Percentiles rank a stretch among this genome's conserved stretches.
These are phyloP conservation scores for Apotomis turbidana DNA, from an alignment of 2,888 invertebrate species.

Conservation along the genomic window DNA sequence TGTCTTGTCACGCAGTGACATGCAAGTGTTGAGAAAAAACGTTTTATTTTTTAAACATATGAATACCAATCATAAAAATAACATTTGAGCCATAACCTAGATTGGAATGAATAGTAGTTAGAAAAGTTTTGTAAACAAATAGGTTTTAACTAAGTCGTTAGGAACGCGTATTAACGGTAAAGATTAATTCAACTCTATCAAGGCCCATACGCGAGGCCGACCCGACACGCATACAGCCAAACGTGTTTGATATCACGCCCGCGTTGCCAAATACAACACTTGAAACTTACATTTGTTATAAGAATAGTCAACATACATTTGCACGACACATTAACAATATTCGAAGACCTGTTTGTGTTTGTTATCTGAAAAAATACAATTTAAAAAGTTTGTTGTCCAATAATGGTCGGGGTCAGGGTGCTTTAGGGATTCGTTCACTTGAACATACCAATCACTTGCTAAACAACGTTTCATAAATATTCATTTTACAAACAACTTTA, in stretches of 20 bases:
- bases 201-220: conserved; percentile 39
- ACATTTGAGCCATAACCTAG: not conserved
- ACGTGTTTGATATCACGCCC: conserved; percentile 18
- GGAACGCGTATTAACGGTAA: conserved; percentile 26
- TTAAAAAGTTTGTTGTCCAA: no score
- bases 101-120: not conserved
- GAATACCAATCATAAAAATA: no score
- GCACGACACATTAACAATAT: not conserved
- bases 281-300: conserved; percentile 1
- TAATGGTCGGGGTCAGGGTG: no score
- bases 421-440: no score
- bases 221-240: conserved; percentile 40
- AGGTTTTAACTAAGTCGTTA: conserved; percentile 26
- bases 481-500: no score
- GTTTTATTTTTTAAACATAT: no score
- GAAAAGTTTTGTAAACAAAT: conserved; percentile 16
- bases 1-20: no score
- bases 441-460: no score
- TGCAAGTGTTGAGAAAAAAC: no score
- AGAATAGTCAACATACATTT: not conserved
- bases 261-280: conserved; percentile 29
- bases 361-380: no score
- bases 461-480: no score
- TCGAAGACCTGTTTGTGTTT: no score
- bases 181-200: conserved; percentile 36